Conservation (phyloP, 2,888 invertebrate genomes). For the Ceraclea dissimilis region DNA sequence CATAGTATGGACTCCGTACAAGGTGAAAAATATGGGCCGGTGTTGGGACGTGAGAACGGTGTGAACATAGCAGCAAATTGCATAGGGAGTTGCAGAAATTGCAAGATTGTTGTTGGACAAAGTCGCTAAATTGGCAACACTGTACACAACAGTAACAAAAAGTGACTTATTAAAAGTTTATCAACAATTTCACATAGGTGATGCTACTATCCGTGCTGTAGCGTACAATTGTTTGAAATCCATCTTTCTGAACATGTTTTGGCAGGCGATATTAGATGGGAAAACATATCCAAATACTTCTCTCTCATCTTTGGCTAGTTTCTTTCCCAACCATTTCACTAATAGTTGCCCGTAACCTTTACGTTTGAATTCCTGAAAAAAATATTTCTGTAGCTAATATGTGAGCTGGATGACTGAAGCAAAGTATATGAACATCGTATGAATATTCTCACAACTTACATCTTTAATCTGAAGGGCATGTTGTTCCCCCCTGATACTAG, state of each 20-base stretch:
- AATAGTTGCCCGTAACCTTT: constrained; percentile 20
- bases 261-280: constrained; percentile 12
- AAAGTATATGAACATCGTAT: no score
- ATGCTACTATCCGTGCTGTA: constrained; percentile 14
- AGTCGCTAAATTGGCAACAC: no score
- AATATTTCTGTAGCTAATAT: background rate
- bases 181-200: no score
- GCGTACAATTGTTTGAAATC: constrained; percentile 10
- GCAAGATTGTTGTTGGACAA: no score
- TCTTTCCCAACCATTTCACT: constrained; percentile 13
- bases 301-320: constrained; percentile 9
- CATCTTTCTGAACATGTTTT: constrained; percentile 15
- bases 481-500: constrained; percentile 17
- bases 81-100: no score
- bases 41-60: no score
- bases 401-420: no score
- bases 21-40: no score
- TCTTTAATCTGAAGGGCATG: constrained; percentile 16
- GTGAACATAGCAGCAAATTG: no score
- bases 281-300: constrained; percentile 18
- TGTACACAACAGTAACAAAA: no score
- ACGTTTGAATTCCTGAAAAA: constrained; percentile 17
- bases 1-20: no score
- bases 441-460: constrained; percentile 10
- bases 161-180: no score